These are phyloP conservation scores for Myotis myotis DNA, from an alignment of 2,797 vertebrate species.

Conservation along the genomic window DNA sequence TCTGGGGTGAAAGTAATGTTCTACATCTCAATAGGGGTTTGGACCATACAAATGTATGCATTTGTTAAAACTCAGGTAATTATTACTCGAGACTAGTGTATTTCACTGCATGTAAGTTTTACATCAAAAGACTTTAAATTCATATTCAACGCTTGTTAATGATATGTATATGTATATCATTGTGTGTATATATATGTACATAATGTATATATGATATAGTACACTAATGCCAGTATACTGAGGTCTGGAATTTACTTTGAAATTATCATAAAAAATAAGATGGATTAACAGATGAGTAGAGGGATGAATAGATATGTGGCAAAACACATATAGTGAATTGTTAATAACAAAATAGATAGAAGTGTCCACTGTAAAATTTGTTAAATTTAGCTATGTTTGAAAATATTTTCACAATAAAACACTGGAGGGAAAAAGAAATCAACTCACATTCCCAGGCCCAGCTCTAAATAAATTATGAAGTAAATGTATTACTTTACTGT, in stretches of 20 bases:
- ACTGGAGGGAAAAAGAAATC: neutral
- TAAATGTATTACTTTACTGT: neutral
- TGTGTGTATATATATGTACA: neutral
- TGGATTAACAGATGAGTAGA: neutral
- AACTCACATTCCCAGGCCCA: neutral
- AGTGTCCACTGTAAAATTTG: neutral
- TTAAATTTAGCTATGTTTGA: neutral
- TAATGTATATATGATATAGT: neutral
- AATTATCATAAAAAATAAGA: neutral
- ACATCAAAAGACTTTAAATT: neutral
- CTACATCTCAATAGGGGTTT: neutral
- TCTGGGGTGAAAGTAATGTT: neutral
- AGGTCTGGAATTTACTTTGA: neutral
- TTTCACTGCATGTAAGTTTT: neutral
- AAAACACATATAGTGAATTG: neutral
- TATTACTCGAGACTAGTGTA: neutral
- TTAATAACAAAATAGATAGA: neutral
- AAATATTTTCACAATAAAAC: neutral
- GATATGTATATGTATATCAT: neutral
- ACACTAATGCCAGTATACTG: neutral
- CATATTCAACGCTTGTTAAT: neutral
- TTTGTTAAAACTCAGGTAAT: conserved; percentile 19
- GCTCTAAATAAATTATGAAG: conserved; percentile 3
- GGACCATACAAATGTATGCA: neutral
- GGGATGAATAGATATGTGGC: neutral